phyloP scores from a whole-genome alignment of 2,888 invertebrate genomes.

The Drosophila pseudotakahashii region DNA sequence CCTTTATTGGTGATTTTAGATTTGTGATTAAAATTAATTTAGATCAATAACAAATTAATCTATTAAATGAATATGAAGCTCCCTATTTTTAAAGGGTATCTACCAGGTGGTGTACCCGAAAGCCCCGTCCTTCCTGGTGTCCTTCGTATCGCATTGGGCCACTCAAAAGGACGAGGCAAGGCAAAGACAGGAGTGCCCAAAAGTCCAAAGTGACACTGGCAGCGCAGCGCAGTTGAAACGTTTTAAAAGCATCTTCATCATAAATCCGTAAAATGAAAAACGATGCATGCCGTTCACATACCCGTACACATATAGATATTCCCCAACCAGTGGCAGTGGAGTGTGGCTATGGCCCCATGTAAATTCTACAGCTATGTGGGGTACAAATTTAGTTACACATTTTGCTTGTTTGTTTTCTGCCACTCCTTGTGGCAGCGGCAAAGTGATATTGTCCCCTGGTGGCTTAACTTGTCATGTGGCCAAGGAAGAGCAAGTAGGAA shows the following conservation, averaged over 20 bases:
- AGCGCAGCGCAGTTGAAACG: constrained; percentile 48
- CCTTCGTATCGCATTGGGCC: constrained; percentile 19
- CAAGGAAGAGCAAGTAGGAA: neutral
- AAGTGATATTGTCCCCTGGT: constrained; percentile 74
- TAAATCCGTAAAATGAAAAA: constrained; percentile 62
- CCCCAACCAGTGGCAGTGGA: neutral
- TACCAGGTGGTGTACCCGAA: too few relatives aligned
- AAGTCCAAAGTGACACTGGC: constrained; percentile 65
- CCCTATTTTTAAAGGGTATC: neutral
- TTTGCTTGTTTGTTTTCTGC: constrained; percentile 22
- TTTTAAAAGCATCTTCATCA: constrained; percentile 72
- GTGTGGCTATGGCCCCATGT: neutral
- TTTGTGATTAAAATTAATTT: too few relatives aligned
- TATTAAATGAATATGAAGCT: too few relatives aligned
- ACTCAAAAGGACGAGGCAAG: constrained; percentile 17
- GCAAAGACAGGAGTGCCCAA: constrained; percentile 30
- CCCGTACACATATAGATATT: neutral
- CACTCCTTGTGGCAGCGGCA: constrained; percentile 43
- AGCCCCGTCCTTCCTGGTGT: neutral
- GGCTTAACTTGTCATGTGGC: constrained; percentile 72
- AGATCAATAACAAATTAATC: too few relatives aligned
- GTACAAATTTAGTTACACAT: constrained; percentile 46
- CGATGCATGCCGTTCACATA: constrained; percentile 45
- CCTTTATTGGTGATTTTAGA: too few relatives aligned
- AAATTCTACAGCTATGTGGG: constrained; percentile 14